Base-by-base conservation (phyloP, 2,888 invertebrate genomes). In the Phyto melanocephala region DNA sequence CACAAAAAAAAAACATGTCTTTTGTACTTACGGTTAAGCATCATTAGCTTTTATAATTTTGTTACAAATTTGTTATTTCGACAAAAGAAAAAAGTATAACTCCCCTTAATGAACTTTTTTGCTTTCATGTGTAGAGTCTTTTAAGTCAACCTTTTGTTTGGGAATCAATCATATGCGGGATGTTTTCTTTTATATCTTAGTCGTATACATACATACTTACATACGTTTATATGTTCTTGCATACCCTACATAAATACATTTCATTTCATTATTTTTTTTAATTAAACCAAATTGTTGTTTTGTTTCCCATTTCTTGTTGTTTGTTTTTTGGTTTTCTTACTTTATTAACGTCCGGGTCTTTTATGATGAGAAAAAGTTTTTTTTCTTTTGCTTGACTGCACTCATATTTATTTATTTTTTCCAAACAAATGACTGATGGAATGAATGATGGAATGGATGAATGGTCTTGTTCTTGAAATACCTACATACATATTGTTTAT, bases 161-260 rank as follows among this genome's bases (percentile, higher is more conserved):
- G 56, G 80, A 82, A 82, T 82, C 82, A 79, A 82, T 82, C 82
- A 82, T 79, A 82, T 82, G 82, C 82, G 82, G 82, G 82, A 82
- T 75, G 82, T 54, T 76, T 72, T 56, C 70, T 50, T 70, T 75
- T 47, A 70, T 80, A 81, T 76, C 71, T 60, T 24, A 28, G 6
- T 5, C 28, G 6, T 5, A 28, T 6, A 28, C 6, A 28, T 5
- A 28, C 28, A 28, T 28, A 28, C 6, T 28, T 28, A 28, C 28
- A 28, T 28, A 28, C 28, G 28, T 28, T 28, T 6, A 28, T 28
- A 28, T 6, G 6, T 28, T 28, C 28, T n/a, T n/a, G n/a, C n/a
- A n/a, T n/a, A n/a, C n/a, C n/a, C n/a, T n/a, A 28, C 28, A 28
- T 28, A 5, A 28, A 28, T 45, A 20, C 42, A n/a, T 54, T 63